Conservation (phyloP, 2,797 vertebrate genomes). For the Catostomus latipinnis region DNA sequence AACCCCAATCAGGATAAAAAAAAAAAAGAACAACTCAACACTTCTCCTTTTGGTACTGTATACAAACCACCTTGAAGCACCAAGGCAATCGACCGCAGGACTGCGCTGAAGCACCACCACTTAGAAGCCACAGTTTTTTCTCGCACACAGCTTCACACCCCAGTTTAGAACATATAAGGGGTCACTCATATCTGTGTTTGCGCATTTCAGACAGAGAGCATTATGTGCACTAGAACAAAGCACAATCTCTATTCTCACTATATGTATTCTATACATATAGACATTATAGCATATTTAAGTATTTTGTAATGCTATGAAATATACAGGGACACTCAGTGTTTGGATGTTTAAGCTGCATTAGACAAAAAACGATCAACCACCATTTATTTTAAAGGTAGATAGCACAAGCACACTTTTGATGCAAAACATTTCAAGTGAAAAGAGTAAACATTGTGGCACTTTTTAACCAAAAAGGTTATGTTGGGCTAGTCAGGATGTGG, state of each 20-base stretch:
- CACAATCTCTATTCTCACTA: background rate
- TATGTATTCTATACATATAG: no score
- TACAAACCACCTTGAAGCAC: slow-evolving; percentile 64
- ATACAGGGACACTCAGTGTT: no score
- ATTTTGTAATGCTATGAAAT: background rate
- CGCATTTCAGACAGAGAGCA: background rate
- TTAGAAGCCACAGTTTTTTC: slow-evolving; percentile 74
- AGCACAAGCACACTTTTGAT: no score
- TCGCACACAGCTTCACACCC: slow-evolving; percentile 46
- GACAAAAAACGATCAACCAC: no score
- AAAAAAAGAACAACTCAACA: slow-evolving; percentile 30
- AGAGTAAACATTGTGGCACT: no score
- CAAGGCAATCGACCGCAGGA: slow-evolving; percentile 74
- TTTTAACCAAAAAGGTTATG: no score
- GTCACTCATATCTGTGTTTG: background rate
- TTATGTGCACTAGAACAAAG: background rate
- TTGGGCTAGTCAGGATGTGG: no score
- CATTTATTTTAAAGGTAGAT: no score
- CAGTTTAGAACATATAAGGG: background rate
- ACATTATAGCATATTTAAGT: background rate
- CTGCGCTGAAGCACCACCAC: slow-evolving; percentile 74
- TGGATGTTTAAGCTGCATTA: no score
- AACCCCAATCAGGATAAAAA: slow-evolving; percentile 22
- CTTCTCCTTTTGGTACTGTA: slow-evolving; percentile 46
- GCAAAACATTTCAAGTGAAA: no score